Conservation (phyloP, 2,888 invertebrate species). For the Athrips mouffetella region DNA sequence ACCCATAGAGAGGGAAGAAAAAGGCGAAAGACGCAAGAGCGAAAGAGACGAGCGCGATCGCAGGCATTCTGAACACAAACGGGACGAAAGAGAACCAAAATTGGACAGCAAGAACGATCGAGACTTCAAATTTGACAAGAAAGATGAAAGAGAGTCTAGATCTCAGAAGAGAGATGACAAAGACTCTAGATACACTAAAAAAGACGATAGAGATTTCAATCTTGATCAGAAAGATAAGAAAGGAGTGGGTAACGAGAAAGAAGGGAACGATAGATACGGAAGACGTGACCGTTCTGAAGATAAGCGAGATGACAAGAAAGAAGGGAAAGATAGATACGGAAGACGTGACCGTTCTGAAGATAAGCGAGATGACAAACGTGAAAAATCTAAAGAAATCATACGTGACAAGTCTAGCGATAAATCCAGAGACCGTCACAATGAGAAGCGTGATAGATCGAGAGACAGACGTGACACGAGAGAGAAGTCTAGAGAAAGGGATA, state of each 20-base stretch:
- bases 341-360: not conserved
- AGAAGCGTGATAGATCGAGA: constrained; percentile 22
- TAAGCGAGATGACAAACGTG: not conserved
- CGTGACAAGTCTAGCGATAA: constrained; percentile 9
- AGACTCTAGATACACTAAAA: constrained; percentile 16
- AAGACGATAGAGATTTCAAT: constrained; percentile 1
- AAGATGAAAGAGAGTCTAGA: constrained; percentile 21
- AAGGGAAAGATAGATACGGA: not conserved
- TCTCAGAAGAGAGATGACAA: constrained; percentile 15
- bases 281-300: not conserved
- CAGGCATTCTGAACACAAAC: constrained; percentile 20
- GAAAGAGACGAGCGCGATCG: constrained; percentile 27
- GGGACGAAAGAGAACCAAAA: constrained; percentile 9
- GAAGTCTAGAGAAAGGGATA: constrained; percentile 16
- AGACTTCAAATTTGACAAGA: not conserved
- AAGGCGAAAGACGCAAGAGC: constrained; percentile 28
- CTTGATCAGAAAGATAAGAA: not conserved
- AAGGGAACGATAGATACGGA: not conserved
- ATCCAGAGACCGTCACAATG: constrained; percentile 4
- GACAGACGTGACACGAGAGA: constrained; percentile 27
- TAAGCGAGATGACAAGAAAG: not conserved
- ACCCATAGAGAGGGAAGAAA: constrained; percentile 26
- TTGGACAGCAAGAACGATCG: not conserved
- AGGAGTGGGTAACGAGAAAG: not conserved
- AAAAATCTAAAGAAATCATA: not conserved